These are phyloP conservation scores for Lysiphlebus fabarum DNA, from an alignment of 1,140 invertebrate species.

Conservation along the genomic window DNA sequence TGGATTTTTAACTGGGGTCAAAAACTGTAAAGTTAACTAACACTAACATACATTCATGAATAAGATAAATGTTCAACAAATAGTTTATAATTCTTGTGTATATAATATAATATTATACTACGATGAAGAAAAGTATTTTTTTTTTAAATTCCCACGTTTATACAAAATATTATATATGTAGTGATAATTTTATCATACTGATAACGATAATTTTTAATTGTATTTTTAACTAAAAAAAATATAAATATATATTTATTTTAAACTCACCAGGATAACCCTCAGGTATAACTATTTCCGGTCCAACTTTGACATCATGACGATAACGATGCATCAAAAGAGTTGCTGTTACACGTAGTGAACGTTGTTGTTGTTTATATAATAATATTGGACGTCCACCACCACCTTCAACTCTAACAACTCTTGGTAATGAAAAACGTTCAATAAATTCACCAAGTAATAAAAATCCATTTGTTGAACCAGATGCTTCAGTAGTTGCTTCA, in stretches of 20 bases:
- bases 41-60: too few species aligned
- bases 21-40: constrained; percentile 7
- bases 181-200: neutral
- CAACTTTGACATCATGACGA: constrained; percentile 43
- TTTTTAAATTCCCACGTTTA: neutral
- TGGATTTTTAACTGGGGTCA: constrained; percentile 9
- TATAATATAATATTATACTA: too few species aligned
- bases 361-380: constrained; percentile 45
- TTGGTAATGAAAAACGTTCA: constrained; percentile 47
- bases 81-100: neutral
- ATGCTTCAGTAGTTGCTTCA: constrained; percentile 43
- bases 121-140: too few species aligned
- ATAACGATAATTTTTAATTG: too few species aligned
- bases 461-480: constrained; percentile 40
- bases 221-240: neutral
- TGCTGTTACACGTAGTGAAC: constrained; percentile 42
- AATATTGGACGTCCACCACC: constrained; percentile 47
- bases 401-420: constrained; percentile 45
- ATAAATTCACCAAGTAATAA: constrained; percentile 45
- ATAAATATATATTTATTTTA: too few species aligned
- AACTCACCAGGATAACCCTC: constrained; percentile 50
- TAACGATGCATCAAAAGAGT: constrained; percentile 46
- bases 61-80: constrained; percentile 9
- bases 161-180: neutral
- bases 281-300: constrained; percentile 49